phyloP scores from a whole-genome alignment of 1,140 invertebrate genomes.

The Papilio glaucus region DNA sequence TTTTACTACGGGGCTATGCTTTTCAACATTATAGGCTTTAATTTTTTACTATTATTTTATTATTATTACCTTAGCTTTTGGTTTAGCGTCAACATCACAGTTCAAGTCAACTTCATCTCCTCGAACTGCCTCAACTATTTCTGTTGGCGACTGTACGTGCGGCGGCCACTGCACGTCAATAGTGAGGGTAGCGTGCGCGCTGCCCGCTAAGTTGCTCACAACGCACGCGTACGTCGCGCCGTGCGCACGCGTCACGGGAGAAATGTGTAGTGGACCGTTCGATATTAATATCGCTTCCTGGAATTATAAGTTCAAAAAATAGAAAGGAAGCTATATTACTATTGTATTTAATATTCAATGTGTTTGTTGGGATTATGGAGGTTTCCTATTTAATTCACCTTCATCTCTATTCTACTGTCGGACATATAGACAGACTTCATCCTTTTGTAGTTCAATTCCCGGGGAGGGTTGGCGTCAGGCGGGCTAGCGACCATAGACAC shows the following conservation, averaged over 20 bases:
- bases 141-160: neutral
- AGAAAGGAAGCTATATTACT: neutral
- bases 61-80: slow-evolving; percentile 62
- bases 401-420: too few species aligned
- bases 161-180: slow-evolving; percentile 71
- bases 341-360: too few species aligned
- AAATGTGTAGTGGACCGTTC: slow-evolving; percentile 49
- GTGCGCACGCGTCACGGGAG: slow-evolving; percentile 62
- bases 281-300: slow-evolving; percentile 64
- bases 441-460: too few species aligned
- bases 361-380: too few species aligned
- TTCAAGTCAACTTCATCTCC: slow-evolving; percentile 64
- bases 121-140: slow-evolving; percentile 41
- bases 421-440: too few species aligned
- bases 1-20: too few species aligned
- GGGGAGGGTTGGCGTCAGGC: too few species aligned
- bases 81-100: slow-evolving; percentile 73
- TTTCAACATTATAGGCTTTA: too few species aligned
- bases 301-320: slow-evolving; percentile 33
- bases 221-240: slow-evolving; percentile 66
- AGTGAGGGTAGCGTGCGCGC: slow-evolving; percentile 49
- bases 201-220: slow-evolving; percentile 59
- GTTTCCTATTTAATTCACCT: too few species aligned
- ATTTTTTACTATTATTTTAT: too few species aligned
- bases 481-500: too few species aligned